phyloP scores from a whole-genome alignment of 2,888 invertebrate species.

The Sepioteuthis lessoniana region DNA sequence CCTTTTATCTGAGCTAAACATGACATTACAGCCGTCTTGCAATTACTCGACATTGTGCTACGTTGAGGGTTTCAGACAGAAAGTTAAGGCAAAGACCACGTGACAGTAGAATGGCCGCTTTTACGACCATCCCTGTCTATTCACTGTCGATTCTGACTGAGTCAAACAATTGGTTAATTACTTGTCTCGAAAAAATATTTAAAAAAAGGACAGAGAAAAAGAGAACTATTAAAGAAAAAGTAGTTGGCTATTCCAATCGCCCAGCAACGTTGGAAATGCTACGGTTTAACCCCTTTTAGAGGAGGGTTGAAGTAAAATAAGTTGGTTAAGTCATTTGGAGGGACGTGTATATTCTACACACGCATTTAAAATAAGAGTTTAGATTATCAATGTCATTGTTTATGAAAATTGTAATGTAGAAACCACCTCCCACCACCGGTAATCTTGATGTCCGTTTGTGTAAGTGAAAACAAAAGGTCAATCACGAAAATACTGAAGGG shows the following conservation, averaged over 20 bases:
- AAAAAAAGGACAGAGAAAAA: neutral
- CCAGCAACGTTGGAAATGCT: no score
- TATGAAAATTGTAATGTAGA: no score
- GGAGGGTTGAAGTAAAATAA: no score
- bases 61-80: neutral
- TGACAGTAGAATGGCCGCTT: neutral
- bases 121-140: neutral
- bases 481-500: no score
- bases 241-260: neutral
- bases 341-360: no score
- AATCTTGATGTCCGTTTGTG: no score
- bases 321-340: no score
- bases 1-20: neutral
- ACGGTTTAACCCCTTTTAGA: no score
- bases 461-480: no score
- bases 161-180: neutral
- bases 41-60: neutral
- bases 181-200: neutral
- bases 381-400: no score
- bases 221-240: neutral
- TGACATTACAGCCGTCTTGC: neutral
- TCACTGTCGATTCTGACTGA: neutral
- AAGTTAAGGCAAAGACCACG: neutral
- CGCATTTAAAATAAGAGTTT: no score
- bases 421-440: no score